phyloP scores from a whole-genome alignment of 2,797 vertebrate species.

The Channa striata region DNA sequence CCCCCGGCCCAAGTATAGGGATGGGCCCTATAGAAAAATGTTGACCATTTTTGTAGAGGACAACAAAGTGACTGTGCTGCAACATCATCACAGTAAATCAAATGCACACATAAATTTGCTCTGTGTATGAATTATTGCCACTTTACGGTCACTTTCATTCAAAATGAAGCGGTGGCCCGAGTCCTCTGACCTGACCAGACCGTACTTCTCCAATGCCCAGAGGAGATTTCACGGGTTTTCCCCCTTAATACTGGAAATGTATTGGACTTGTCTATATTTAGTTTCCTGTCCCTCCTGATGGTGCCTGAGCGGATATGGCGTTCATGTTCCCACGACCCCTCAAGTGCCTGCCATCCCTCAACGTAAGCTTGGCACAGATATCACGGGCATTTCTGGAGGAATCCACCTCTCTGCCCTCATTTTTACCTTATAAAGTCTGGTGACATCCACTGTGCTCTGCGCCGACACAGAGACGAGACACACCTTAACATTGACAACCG shows the following conservation, averaged over 20 bases:
- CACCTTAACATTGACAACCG: conserved; percentile 36
- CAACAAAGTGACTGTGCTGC: not conserved
- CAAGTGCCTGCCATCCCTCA: conserved; percentile 74
- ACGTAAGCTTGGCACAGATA: conserved; percentile 79
- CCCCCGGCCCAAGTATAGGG: conserved; percentile 1
- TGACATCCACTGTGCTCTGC: conserved; percentile 23
- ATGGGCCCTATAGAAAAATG: conserved; percentile 2
- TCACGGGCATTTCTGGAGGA: conserved; percentile 76
- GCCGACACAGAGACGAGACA: conserved; percentile 38
- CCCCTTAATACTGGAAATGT: conserved; percentile 75
- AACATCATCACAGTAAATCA: conserved; percentile 17
- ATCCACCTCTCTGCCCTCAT: conserved; percentile 71
- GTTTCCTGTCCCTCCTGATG: conserved; percentile 84
- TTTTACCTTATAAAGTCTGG: conserved; percentile 86
- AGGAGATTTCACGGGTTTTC: conserved; percentile 74
- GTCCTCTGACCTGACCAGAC: conserved; percentile 46
- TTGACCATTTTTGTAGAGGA: not conserved
- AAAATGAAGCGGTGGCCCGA: conserved; percentile 50
- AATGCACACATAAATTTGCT: not conserved
- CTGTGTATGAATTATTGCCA: not conserved
- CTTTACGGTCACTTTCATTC: conserved; percentile 25
- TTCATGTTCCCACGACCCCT: conserved; percentile 90
- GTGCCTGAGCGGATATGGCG: conserved; percentile 84
- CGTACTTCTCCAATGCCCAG: conserved; percentile 64
- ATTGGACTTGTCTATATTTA: conserved; percentile 90